Conservation (phyloP, 2,797 vertebrate species). For the Notoglanidium macrostoma region DNA sequence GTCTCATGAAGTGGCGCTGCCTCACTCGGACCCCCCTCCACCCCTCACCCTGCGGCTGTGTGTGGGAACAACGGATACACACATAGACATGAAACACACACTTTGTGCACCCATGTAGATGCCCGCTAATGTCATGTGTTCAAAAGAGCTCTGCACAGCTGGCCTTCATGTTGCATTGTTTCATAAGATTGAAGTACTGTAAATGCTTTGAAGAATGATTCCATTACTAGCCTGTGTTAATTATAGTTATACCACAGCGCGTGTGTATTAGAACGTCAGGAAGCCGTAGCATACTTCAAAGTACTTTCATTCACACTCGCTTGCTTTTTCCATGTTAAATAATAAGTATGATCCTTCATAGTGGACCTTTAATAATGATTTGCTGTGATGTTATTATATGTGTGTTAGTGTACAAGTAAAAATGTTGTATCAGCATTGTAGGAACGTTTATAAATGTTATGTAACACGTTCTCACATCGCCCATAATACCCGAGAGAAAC, state of each 20-base stretch:
- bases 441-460: not conserved
- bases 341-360: no score
- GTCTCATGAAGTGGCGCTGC: conserved; percentile 23
- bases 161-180: conserved; percentile 36
- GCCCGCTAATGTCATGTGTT: conserved; percentile 48
- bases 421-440: not conserved
- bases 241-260: not conserved
- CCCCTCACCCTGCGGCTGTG: conserved; percentile 42
- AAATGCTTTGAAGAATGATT: not conserved
- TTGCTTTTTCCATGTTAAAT: no score
- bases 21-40: not conserved
- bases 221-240: not conserved
- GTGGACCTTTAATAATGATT: not conserved
- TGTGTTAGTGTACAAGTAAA: not conserved
- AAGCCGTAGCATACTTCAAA: no score
- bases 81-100: conserved; percentile 64
- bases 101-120: conserved; percentile 63
- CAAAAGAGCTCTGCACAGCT: conserved; percentile 23
- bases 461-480: not conserved
- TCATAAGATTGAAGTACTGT: no score
- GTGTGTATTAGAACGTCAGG: no score
- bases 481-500: not conserved
- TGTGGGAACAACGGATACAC: conserved; percentile 72
- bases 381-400: no score
- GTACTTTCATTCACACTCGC: no score